phyloP scores from a whole-genome alignment of 2,797 vertebrate genomes.

The Mionectes olivaceus region DNA sequence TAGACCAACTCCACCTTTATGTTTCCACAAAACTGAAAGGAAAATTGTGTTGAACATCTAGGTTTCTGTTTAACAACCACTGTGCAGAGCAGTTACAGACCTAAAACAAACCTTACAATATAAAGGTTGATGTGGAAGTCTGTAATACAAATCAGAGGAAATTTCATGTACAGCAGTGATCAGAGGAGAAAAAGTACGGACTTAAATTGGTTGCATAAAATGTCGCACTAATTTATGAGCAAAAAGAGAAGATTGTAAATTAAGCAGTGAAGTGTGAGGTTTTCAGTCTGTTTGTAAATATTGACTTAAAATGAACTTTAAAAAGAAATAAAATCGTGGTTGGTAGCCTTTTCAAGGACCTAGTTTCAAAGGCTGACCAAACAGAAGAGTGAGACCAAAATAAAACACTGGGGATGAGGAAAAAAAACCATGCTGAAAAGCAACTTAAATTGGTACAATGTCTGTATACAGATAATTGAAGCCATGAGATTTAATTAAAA shows the following conservation, averaged over 20 bases:
- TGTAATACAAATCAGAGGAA: neutral
- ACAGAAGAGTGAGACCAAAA: neutral
- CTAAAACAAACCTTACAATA: neutral
- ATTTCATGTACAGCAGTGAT: neutral
- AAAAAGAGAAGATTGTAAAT: neutral
- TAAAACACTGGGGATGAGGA: neutral
- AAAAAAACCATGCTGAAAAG: neutral
- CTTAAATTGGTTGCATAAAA: neutral
- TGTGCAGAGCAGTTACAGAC: neutral
- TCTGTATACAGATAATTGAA: conserved; percentile 58
- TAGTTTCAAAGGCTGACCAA: neutral
- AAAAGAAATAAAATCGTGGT: neutral
- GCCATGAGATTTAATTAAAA: conserved; percentile 58
- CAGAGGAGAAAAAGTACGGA: neutral
- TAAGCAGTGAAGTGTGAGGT: neutral
- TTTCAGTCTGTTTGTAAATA: conserved; percentile 18
- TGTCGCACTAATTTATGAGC: neutral
- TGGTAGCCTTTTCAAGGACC: neutral
- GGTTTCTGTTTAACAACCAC: neutral
- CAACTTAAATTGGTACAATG: conserved; percentile 12
- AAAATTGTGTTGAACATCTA: neutral
- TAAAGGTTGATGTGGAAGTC: neutral
- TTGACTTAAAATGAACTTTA: neutral
- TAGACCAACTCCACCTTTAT: neutral
- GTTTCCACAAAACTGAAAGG: neutral